phyloP scores from a whole-genome alignment of 64 coral and sea anemone species.

The Dendronephthya gigantea region DNA sequence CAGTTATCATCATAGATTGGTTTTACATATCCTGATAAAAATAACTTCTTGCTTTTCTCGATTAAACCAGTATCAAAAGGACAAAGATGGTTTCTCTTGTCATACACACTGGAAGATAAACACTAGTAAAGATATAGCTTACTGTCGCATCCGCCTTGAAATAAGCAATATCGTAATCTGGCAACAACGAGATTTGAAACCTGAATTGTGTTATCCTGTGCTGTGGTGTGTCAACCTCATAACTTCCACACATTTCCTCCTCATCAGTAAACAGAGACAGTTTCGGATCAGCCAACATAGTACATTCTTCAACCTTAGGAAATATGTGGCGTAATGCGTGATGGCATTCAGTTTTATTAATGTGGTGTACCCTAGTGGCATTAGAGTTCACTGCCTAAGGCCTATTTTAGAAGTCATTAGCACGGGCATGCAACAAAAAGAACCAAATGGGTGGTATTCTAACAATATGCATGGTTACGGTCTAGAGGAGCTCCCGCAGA shows the following conservation, averaged over 20 bases:
- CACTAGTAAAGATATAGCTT: neutral
- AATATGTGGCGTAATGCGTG: too few relatives aligned
- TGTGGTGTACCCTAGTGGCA: too few relatives aligned
- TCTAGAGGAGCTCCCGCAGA: too few relatives aligned
- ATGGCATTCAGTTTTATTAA: too few relatives aligned
- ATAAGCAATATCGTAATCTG: neutral
- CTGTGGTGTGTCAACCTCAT: slow-evolving; percentile 76
- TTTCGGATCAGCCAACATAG: slow-evolving; percentile 63
- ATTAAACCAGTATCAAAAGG: slow-evolving; percentile 85
- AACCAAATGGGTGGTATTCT: too few relatives aligned
- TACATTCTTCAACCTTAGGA: slow-evolving; percentile 99
- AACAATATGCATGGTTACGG: too few relatives aligned
- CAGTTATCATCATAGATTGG: slow-evolving; percentile 98
- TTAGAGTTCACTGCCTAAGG: too few relatives aligned
- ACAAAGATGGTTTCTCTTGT: slow-evolving; percentile 93
- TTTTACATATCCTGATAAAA: slow-evolving; percentile 84
- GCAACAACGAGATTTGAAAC: too few relatives aligned
- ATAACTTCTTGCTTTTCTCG: slow-evolving; percentile 85
- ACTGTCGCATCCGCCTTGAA: too few relatives aligned
- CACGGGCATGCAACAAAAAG: too few relatives aligned
- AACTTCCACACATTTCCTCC: slow-evolving; percentile 79
- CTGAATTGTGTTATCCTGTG: slow-evolving; percentile 98
- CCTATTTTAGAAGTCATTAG: too few relatives aligned
- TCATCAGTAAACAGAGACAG: slow-evolving; percentile 82
- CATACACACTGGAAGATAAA: slow-evolving; percentile 68